A percentile compares a stretch with the other conserved stretches of the same genome.
Conservation (phyloP, 2,888 invertebrate genomes). For the Drosophila flavopinicola region DNA sequence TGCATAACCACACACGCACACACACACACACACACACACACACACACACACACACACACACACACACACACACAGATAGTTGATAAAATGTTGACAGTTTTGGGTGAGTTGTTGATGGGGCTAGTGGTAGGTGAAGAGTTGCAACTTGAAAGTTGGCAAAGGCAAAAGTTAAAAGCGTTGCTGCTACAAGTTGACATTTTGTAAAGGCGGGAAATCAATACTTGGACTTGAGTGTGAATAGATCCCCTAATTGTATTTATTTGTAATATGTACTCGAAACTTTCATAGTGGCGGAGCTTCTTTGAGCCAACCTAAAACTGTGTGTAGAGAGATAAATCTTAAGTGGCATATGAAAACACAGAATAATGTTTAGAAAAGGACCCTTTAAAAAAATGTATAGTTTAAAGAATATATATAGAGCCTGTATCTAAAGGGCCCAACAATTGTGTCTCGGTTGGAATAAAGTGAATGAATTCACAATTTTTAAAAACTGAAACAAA, state of each 20-base stretch:
- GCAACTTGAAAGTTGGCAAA: slow-evolving; percentile 50
- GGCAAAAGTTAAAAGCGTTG: slow-evolving; percentile 58
- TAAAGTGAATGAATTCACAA: no score
- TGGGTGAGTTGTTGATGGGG: slow-evolving; percentile 46
- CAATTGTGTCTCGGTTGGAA: no score
- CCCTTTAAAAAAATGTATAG: no score
- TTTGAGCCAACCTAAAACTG: neutral
- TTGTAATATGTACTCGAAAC: slow-evolving; percentile 37
- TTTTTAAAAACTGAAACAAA: no score
- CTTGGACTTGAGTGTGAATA: slow-evolving; percentile 49
- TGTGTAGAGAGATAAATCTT: neutral
- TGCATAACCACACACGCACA: slow-evolving; percentile 44
- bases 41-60: neutral
- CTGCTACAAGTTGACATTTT: slow-evolving; percentile 40
- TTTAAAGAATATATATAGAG: no score
- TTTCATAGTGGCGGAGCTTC: no score
- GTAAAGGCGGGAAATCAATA: slow-evolving; percentile 46
- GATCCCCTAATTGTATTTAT: slow-evolving; percentile 53
- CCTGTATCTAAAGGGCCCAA: no score
- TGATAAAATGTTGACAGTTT: slow-evolving; percentile 78
- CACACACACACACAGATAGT: slow-evolving; percentile 31
- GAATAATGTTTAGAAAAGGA: no score
- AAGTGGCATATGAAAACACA: neutral
- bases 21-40: neutral
- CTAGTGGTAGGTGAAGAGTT: slow-evolving; percentile 1